Percentiles rank a stretch among this genome's conserved stretches.
Evolutionary conservation across 1,140 invertebrate species (phyloP).

Genomic region (Drosophila bocqueti): DNA sequence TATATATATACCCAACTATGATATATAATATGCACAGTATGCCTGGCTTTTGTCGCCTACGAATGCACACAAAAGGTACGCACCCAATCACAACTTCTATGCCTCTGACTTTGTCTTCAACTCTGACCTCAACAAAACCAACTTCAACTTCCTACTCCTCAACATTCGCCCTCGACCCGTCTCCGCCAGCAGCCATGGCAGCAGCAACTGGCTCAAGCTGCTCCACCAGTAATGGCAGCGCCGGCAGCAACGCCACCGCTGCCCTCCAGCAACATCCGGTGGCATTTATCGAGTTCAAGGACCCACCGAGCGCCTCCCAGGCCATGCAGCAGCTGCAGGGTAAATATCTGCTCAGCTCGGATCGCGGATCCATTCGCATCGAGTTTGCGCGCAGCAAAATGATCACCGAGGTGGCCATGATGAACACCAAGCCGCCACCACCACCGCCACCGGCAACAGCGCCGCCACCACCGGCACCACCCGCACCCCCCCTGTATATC

Average conservation of each 20-base stretch:
- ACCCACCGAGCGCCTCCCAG: constrained; percentile 94
- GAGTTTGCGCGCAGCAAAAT: constrained; percentile 99
- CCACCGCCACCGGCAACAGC: constrained; percentile 22
- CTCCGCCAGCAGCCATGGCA: constrained; percentile 36
- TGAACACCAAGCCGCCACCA: constrained; percentile 44
- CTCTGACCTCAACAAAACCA: constrained; percentile 65
- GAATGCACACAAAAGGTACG: constrained; percentile 97
- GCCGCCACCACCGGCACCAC: constrained; percentile 14
- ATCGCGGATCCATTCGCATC: constrained; percentile 97
- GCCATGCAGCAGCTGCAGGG: constrained; percentile 97
- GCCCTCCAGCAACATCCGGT: constrained; percentile 87
- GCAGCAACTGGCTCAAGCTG: constrained; percentile 50
- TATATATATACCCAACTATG: constrained; percentile 53
- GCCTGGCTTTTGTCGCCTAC: constrained; percentile 97
- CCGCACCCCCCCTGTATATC: constrained; percentile 51
- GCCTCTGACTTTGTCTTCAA: constrained; percentile 81
- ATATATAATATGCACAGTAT: constrained; percentile 89
- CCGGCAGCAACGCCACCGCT: constrained; percentile 18
- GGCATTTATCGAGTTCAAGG: constrained; percentile 98
- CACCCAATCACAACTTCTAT: constrained; percentile 84
- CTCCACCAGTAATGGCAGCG: constrained; percentile 38
- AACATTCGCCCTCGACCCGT: constrained; percentile 27
- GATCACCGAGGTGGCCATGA: constrained; percentile 85
- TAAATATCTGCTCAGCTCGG: constrained; percentile 96
- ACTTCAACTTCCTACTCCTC: constrained; percentile 72